Conservation (phyloP, 2,888 invertebrate genomes). For the Agrotis clavis region DNA sequence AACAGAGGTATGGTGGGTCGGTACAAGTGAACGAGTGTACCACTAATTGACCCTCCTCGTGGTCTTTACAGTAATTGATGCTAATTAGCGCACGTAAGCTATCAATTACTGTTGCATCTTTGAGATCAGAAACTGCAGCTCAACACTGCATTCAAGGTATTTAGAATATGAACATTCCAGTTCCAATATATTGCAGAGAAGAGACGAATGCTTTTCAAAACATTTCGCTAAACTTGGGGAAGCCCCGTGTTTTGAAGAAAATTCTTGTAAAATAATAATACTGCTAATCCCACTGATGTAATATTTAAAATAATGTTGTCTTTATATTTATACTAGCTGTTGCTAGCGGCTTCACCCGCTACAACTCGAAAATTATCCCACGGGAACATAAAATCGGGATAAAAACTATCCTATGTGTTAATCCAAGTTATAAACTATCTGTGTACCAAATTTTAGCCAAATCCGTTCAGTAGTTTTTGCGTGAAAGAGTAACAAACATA, state of each 20-base stretch:
- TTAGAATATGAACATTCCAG: too few species aligned
- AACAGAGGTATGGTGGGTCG: neutral
- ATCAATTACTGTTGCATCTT: constrained; percentile 9
- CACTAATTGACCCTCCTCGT: constrained; percentile 48
- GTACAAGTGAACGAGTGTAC: constrained; percentile 23
- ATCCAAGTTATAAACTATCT: too few species aligned
- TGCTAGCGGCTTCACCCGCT: too few species aligned
- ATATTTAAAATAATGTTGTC: neutral
- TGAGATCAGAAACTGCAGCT: neutral
- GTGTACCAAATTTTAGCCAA: too few species aligned
- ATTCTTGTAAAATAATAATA: constrained; percentile 8
- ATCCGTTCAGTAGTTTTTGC: too few species aligned
- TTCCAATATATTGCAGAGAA: too few species aligned
- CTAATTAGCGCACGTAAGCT: constrained; percentile 13
- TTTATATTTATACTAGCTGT: neutral
- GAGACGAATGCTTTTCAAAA: neutral
- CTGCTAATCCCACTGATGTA: neutral
- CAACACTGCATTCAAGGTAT: neutral
- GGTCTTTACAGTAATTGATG: constrained; percentile 27
- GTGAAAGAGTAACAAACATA: too few species aligned
- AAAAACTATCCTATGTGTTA: too few species aligned
- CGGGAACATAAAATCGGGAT: too few species aligned
- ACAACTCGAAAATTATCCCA: too few species aligned
- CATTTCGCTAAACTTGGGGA: neutral
- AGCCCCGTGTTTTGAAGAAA: neutral